Evolutionary conservation across 2,888 invertebrate genomes (phyloP).

Genomic region (Agonopterix heracliana): DNA sequence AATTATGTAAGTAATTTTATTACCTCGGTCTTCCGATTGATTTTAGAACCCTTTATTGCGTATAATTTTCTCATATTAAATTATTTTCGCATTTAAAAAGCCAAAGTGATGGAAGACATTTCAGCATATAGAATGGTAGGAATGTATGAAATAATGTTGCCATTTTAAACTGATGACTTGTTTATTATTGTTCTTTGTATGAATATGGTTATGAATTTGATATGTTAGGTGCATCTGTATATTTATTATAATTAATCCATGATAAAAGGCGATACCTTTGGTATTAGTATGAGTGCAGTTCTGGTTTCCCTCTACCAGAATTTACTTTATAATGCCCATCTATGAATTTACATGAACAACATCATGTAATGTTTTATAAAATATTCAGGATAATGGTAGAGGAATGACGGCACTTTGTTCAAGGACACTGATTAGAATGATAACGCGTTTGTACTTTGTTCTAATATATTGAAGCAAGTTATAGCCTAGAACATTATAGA

Average conservation of each 20-base stretch:
- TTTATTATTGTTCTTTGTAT: conserved; percentile 2
- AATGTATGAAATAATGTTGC: conserved; percentile 33
- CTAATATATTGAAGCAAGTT: no score
- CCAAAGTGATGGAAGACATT: conserved; percentile 5
- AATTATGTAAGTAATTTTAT: conserved; percentile 3
- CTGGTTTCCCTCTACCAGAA: no score
- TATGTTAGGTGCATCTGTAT: conserved; percentile 20
- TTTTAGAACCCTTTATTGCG: conserved; percentile 5
- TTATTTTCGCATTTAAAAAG: conserved; percentile 7
- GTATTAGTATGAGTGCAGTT: no score
- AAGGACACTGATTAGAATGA: no score
- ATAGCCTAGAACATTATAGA: no score
- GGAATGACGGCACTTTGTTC: no score
- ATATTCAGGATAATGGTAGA: no score
- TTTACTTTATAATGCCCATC: no score
- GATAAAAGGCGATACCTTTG: no score
- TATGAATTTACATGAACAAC: no score
- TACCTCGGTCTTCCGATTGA: conserved; percentile 14
- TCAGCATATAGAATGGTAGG: conserved; percentile 7
- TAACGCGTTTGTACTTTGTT: no score
- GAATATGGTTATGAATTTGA: conserved; percentile 19
- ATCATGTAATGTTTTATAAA: no score
- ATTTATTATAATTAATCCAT: conserved; percentile 7
- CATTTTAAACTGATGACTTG: conserved; percentile 32
- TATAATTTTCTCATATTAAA: not conserved